Percentiles rank a stretch among this genome's conserved stretches.
Evolutionary conservation across 2,888 invertebrate species (phyloP).

Genomic region (Cepaea hortensis): DNA sequence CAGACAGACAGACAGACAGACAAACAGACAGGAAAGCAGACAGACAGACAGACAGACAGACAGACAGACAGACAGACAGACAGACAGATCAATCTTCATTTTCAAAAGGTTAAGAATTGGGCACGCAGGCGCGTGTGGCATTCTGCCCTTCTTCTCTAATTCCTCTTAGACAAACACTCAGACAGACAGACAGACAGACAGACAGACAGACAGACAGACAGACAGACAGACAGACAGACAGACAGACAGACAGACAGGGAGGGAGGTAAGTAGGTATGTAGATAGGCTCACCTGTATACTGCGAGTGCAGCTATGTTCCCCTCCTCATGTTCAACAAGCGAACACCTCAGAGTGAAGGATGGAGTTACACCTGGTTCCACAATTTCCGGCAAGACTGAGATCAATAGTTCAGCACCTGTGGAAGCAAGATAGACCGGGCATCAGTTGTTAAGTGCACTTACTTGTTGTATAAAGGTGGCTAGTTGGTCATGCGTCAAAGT

Average conservation of each 20-base stretch:
- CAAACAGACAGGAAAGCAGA: conserved; percentile 2
- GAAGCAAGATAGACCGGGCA: background rate
- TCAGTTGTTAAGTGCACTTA: background rate
- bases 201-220: background rate
- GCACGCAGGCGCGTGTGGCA: too few relatives aligned
- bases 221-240: conserved; percentile 42
- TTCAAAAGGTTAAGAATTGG: too few relatives aligned
- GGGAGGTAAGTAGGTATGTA: background rate
- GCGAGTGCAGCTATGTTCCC: background rate
- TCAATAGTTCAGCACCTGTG: background rate
- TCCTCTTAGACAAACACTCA: too few relatives aligned
- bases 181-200: background rate
- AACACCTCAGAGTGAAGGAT: background rate
- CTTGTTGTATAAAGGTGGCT: background rate
- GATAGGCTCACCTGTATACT: background rate
- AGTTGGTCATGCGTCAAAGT: background rate
- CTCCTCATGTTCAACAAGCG: conserved; percentile 6
- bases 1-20: background rate
- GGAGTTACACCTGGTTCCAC: conserved; percentile 24
- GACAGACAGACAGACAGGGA: conserved; percentile 28
- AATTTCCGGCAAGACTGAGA: background rate
- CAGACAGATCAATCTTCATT: background rate
- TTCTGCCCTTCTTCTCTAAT: too few relatives aligned
- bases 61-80: background rate
- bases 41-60: conserved; percentile 35